Percentiles rank a stretch among this genome's conserved stretches.
Conservation (phyloP, 2,888 invertebrate species). For the Xanthorhoe designata region DNA sequence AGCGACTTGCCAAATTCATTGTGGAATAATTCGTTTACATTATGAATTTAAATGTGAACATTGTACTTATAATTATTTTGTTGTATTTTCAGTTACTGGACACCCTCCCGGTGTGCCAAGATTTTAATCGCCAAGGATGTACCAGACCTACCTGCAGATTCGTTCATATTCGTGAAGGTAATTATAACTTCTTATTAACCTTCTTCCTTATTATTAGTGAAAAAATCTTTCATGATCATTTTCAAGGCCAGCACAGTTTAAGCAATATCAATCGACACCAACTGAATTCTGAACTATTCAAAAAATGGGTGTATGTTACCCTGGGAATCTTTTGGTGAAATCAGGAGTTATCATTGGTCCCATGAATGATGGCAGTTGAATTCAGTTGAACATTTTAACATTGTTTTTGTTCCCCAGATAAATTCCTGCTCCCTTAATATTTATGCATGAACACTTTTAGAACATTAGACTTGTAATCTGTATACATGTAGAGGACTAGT, state of each 20-base stretch:
- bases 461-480: constrained; percentile 29
- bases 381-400: constrained; percentile 32
- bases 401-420: constrained; percentile 33
- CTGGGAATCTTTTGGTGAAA: not conserved
- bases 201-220: constrained; percentile 10
- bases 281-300: not conserved
- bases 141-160: constrained; percentile 98
- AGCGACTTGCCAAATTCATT: constrained; percentile 40
- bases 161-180: constrained; percentile 98
- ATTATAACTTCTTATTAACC: constrained; percentile 55
- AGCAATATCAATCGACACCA: not conserved
- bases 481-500: constrained; percentile 24
- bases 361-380: constrained; percentile 4
- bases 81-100: constrained; percentile 97
- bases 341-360: constrained; percentile 11
- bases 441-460: constrained; percentile 36
- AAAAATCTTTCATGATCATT: constrained; percentile 15
- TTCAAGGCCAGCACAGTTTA: not conserved
- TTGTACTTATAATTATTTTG: constrained; percentile 63
- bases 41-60: constrained; percentile 51
- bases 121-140: constrained; percentile 99
- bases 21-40: constrained; percentile 61
- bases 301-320: not conserved
- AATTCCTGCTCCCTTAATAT: constrained; percentile 27
- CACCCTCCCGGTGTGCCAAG: constrained; percentile 99